Evolutionary conservation across 1,140 invertebrate genomes (phyloP).

Genomic region (Diorhabda sublineata): DNA sequence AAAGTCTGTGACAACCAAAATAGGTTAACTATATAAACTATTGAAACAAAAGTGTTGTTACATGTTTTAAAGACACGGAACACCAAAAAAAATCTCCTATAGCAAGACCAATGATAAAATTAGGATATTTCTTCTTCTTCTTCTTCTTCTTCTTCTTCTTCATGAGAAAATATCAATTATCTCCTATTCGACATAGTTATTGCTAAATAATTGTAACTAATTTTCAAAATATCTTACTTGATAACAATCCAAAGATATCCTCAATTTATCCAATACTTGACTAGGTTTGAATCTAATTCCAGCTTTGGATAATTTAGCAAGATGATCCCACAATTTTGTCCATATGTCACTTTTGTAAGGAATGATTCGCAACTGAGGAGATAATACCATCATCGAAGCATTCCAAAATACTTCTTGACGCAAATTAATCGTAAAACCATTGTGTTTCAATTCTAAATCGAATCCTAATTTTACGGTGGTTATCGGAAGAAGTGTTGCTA

Average conservation of each 20-base stretch:
- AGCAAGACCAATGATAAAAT: no score
- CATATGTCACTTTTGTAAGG: conserved; percentile 77
- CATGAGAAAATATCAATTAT: no score
- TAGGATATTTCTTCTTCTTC: no score
- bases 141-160: no score
- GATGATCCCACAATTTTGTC: conserved; percentile 73
- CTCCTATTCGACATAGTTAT: no score
- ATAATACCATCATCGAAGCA: conserved; percentile 74
- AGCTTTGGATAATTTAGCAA: conserved; percentile 54
- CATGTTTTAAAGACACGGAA: no score
- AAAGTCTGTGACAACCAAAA: no score
- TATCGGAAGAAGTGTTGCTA: conserved; percentile 66
- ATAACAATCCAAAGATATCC: conserved; percentile 74
- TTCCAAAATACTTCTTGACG: conserved; percentile 69
- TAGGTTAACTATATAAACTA: no score
- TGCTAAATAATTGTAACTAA: no score
- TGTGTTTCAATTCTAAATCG: conserved; percentile 53
- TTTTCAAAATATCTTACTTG: conserved; percentile 50
- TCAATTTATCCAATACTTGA: conserved; percentile 69
- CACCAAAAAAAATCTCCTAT: no score
- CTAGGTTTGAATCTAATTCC: conserved; percentile 61
- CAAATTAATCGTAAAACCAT: conserved; percentile 38
- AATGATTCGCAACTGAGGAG: conserved; percentile 72
- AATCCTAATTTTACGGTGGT: conserved; percentile 56
- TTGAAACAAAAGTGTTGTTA: no score